phyloP scores from a whole-genome alignment of 1,140 invertebrate species.

The Lasioglossum baleicum region DNA sequence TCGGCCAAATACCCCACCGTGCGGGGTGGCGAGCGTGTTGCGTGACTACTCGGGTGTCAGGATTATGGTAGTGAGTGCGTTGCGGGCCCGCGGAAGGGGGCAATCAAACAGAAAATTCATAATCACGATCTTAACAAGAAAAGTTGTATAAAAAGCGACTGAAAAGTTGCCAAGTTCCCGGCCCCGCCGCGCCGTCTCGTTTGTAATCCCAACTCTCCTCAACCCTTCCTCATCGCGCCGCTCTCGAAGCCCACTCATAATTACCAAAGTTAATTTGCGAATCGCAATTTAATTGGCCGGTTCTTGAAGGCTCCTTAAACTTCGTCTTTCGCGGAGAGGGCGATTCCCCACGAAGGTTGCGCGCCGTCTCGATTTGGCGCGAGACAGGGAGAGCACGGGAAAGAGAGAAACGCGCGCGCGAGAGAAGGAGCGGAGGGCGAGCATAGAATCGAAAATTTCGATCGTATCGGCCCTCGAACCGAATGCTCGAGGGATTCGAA shows the following conservation, averaged over 20 bases:
- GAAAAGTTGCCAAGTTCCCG: slow-evolving; percentile 61
- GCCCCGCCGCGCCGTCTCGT: slow-evolving; percentile 35
- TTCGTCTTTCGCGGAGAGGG: slow-evolving; percentile 23
- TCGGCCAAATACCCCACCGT: too few species aligned
- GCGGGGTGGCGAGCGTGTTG: too few species aligned
- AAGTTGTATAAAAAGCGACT: slow-evolving; percentile 65
- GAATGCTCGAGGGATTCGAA: neutral
- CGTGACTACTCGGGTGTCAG: too few species aligned
- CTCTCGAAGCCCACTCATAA: slow-evolving; percentile 58
- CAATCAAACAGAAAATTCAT: slow-evolving; percentile 52
- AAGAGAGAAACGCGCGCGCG: neutral
- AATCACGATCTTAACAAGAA: slow-evolving; percentile 66
- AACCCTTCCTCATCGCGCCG: slow-evolving; percentile 49
- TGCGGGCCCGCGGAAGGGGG: neutral
- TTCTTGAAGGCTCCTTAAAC: slow-evolving; percentile 65
- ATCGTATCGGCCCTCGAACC: neutral
- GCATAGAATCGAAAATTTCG: slow-evolving; percentile 10
- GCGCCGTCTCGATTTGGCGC: neutral
- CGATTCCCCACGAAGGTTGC: slow-evolving; percentile 1
- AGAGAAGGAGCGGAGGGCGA: neutral
- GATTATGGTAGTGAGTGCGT: too few species aligned
- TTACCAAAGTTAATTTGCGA: slow-evolving; percentile 67
- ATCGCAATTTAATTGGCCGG: slow-evolving; percentile 64
- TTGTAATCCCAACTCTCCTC: slow-evolving; percentile 46
- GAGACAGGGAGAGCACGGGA: neutral